Conservation (phyloP, 2,797 vertebrate species). For the Melanotaenia nigrans region DNA sequence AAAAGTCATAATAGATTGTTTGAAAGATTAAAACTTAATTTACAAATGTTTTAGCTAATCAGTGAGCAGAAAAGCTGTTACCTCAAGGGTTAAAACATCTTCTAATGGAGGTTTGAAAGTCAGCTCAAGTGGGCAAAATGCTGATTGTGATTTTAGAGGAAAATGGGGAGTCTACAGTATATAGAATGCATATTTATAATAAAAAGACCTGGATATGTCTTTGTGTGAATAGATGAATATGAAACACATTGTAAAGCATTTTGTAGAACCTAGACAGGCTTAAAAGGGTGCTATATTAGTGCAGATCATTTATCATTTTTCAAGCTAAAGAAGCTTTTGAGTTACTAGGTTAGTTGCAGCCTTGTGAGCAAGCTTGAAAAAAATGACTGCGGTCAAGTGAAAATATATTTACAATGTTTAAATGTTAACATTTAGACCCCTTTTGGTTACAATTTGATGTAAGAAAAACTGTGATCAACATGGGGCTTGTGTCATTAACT, state of each 20-base stretch:
- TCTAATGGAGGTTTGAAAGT: too few species aligned
- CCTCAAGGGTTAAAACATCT: neutral
- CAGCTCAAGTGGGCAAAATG: too few species aligned
- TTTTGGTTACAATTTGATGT: neutral
- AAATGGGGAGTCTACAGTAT: too few species aligned
- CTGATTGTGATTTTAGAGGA: too few species aligned
- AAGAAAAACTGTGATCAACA: neutral
- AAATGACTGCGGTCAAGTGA: neutral
- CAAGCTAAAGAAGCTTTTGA: neutral
- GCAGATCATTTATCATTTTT: neutral
- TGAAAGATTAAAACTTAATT: neutral
- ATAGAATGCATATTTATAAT: neutral
- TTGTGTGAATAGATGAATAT: neutral
- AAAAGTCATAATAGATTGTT: neutral
- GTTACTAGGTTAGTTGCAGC: neutral
- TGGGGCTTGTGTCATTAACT: neutral
- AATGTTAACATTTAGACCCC: neutral
- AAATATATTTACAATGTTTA: neutral
- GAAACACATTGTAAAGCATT: neutral
- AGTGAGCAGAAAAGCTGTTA: neutral
- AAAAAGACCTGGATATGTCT: neutral
- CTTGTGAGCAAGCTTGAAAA: neutral
- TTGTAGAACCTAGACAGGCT: neutral
- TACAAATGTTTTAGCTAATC: conserved; percentile 2
- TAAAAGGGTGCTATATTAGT: neutral